Evolutionary conservation across 2,797 vertebrate genomes (phyloP), one percentile per base, ranked within the genome.

Genomic region (Chrosomus eos): DNA sequence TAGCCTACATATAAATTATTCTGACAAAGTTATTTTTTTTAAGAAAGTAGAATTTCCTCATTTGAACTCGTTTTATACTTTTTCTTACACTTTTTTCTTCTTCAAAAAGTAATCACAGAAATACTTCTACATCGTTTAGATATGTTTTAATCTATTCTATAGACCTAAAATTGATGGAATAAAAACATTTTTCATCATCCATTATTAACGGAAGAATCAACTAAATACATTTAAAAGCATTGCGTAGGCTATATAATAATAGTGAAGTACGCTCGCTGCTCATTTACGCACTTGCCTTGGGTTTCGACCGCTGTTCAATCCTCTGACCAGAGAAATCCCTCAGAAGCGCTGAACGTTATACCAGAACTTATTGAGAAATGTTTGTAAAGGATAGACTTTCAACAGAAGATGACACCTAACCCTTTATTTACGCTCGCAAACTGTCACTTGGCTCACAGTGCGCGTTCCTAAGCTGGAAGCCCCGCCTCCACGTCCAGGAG

Each of bases 271-370:
- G 10, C n/a, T 5, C n/a, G 13, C 13, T 40, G 33, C 19, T n/a
- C 19, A 5, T 38, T n/a, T n/a, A n/a, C 11, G 38, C 76, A 80
- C 78, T 67, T 67, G 62, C 78, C 78, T 80, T 28, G 5, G 26
- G 21, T 43, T 77, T 11, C 31, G n/a, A 31, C 58, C 38, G 40
- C 38, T 33, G 18, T 18, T 67, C 40, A 78, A 13, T 60, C 38
- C 77, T 48, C 62, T 23, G 43, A 3, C 21, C 7, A 0, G 6
- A 36, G 2, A n/a, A 2, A 78, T 14, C 18, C 58, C 23, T 10
- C 38, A 64, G 76, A 31, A 67, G n/a, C 2, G 4, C 19, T n/a
- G 58, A 14, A 43, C 28, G 36, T 0, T 10, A 33, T 1, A 18
- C 7, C 23, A 19, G 26, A n/a, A 48, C 11, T 33, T 13, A 45